These are phyloP conservation scores for Pontoporia blainvillei DNA, from an alignment of 2,113 vertebrate genomes.

Conservation along the genomic window DNA sequence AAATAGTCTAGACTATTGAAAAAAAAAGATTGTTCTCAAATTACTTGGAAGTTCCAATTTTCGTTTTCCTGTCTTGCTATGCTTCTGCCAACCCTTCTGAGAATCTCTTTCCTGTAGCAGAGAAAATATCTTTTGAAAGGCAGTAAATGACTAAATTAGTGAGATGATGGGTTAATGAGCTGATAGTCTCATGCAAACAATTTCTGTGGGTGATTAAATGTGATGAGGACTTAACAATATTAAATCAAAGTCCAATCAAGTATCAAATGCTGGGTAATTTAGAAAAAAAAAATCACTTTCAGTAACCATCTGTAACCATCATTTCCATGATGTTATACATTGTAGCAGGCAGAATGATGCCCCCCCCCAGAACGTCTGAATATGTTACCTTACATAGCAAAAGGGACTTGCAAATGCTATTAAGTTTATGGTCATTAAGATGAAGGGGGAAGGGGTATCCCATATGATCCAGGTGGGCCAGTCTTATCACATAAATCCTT, in stretches of 20 bases:
- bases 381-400: background rate
- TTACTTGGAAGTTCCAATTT: background rate
- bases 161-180: background rate
- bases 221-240: background rate
- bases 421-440: background rate
- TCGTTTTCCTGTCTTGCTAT: background rate
- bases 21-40: background rate
- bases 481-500: background rate
- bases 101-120: background rate
- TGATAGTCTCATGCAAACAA: background rate
- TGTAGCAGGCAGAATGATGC: background rate
- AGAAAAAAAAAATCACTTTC: background rate
- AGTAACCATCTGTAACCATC: background rate
- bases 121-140: slow-evolving; percentile 4
- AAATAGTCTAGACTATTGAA: background rate
- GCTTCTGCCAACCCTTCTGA: background rate
- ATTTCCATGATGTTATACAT: background rate
- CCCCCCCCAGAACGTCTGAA: background rate
- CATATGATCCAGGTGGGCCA: background rate
- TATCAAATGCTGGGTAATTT: background rate
- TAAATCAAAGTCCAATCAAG: background rate
- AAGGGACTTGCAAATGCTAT: background rate
- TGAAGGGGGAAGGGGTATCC: background rate
- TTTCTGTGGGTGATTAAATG: background rate
- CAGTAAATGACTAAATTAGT: background rate